These are phyloP conservation scores for Tholera decimalis DNA, from an alignment of 2,888 invertebrate genomes.

Conservation along the genomic window DNA sequence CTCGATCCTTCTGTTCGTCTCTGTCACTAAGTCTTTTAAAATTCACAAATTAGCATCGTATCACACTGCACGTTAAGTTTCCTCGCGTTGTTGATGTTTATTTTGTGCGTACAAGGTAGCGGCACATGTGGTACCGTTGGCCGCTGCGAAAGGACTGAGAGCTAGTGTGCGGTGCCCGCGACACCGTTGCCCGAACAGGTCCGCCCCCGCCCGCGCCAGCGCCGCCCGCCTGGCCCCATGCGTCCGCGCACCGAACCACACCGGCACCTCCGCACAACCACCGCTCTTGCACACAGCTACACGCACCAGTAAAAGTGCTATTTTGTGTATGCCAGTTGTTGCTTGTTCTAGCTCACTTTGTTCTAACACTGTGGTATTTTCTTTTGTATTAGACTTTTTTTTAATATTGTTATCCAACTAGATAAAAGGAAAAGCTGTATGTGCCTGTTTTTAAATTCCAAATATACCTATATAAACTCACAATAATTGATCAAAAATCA, in stretches of 20 bases:
- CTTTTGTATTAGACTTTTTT: conserved; percentile 12
- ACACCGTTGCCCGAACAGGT: conserved; percentile 90
- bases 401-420: no score
- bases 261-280: conserved; percentile 70
- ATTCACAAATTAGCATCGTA: conserved; percentile 88
- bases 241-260: conserved; percentile 76
- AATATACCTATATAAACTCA: neutral
- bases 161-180: conserved; percentile 87
- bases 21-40: conserved; percentile 85
- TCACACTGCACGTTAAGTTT: conserved; percentile 88
- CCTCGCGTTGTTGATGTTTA: conserved; percentile 87
- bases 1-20: conserved; percentile 85
- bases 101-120: conserved; percentile 86
- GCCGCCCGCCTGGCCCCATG: conserved; percentile 80
- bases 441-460: neutral
- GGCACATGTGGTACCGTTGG: conserved; percentile 90
- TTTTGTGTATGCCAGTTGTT: conserved; percentile 77
- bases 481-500: conserved; percentile 1
- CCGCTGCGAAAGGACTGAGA: conserved; percentile 90
- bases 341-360: conserved; percentile 70
- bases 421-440: neutral
- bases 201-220: conserved; percentile 86
- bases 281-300: conserved; percentile 75
- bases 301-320: conserved; percentile 90
- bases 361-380: conserved; percentile 62